A percentile compares a stretch with the other conserved stretches of the same genome.
Evolutionary conservation across 2,113 vertebrate genomes (phyloP).

Genomic region (Chloropsis hardwickii): DNA sequence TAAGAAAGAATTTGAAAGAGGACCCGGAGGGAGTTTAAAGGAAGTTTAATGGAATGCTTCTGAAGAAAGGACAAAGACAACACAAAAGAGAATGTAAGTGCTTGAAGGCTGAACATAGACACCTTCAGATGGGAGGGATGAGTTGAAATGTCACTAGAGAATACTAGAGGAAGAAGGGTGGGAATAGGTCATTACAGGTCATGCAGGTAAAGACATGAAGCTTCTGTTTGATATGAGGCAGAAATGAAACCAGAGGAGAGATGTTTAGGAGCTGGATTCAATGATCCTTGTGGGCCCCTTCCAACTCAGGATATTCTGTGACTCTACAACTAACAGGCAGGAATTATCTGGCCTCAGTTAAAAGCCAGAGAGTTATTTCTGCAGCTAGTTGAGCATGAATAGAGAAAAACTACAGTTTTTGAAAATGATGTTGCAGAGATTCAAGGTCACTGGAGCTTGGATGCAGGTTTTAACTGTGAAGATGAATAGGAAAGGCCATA

Average conservation of each 20-base stretch:
- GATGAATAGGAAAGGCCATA: neutral
- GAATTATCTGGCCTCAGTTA: neutral
- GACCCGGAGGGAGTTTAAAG: neutral
- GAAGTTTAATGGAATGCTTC: slow-evolving; percentile 34
- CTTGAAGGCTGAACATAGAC: neutral
- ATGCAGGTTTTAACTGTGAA: neutral
- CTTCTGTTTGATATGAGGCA: neutral
- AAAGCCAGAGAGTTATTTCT: neutral
- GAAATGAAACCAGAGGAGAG: neutral
- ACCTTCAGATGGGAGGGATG: neutral
- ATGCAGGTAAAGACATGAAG: neutral
- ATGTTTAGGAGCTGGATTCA: neutral
- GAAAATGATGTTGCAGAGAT: neutral
- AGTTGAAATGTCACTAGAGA: neutral
- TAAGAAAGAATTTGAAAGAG: slow-evolving; percentile 18
- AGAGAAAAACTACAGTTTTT: neutral
- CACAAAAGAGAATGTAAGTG: neutral
- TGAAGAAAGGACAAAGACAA: slow-evolving; percentile 19
- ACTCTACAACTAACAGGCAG: neutral
- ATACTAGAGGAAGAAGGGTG: neutral
- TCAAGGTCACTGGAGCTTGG: neutral
- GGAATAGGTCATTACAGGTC: neutral
- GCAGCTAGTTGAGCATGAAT: neutral
- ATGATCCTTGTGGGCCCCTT: neutral
- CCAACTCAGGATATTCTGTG: neutral